Base-by-base conservation (phyloP, 2,797 vertebrate genomes). In the Petrocephalus sullivani region DNA sequence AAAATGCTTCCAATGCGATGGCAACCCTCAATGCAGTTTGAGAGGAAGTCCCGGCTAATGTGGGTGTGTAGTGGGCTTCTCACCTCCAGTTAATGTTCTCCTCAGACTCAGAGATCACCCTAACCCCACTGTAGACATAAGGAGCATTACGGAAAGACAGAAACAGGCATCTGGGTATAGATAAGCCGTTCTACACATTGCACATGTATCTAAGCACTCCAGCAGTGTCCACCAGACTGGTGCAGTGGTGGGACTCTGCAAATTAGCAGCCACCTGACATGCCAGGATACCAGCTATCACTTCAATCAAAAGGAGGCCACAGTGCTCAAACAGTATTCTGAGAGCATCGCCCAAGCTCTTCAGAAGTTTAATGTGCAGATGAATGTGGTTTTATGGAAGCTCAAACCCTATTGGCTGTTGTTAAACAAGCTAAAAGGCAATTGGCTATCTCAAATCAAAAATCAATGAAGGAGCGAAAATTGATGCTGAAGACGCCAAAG, bases 381-480 rank as follows among this genome's bases (percentile, higher is more conserved):
- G 54, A 84, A 54, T 23, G 23, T 86, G 51, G 81, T 84, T 84
- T 49, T 81, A 81, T 81, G 46, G 37, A 81, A 81, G 37, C 75
- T 84, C 21, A 54, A 16, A 5, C 49, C 23, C 81, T 84, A 84
- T 54, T 84, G 81, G 49, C 41, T 46, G 8, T 49, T 21, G 16
- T 81, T 81, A 49, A 81, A 81, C 75, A 46, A 81, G 75, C 75
- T 81, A 81, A 81, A 81, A n/a, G 16, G 19, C 46, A 46, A 81
- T 81, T 81, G 75, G 75, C 75, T 81, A 21, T 81, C 41, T 16
- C 19, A 81, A 81, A 81, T 46, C 37, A 81, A 49, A 81, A 81
- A 81, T 81, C 75, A 49, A 21, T 81, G 75, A 81, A 19, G 75
- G n/a, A 81, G 5, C 7, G 37, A 46, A 81, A 81, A 10, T 46